phyloP scores from a whole-genome alignment of 2,888 invertebrate species.

The Noctua janthina region DNA sequence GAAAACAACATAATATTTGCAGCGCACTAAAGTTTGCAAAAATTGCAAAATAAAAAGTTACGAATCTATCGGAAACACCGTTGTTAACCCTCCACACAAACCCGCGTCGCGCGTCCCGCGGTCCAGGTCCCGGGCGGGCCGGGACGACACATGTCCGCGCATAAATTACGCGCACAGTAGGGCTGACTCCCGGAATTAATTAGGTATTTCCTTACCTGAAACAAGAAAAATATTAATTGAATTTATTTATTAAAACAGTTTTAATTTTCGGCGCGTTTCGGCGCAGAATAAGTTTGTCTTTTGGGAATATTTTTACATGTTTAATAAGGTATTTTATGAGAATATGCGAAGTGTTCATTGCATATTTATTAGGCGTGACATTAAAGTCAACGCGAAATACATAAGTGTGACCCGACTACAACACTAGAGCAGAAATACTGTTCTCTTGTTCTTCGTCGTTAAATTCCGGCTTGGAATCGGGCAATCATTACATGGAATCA shows the following conservation, averaged over 20 bases:
- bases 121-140: slow-evolving; percentile 1
- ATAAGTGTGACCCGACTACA: background rate
- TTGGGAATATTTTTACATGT: slow-evolving; percentile 43
- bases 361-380: slow-evolving; percentile 23
- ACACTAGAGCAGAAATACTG: background rate
- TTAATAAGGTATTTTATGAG: slow-evolving; percentile 21
- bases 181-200: slow-evolving; percentile 68
- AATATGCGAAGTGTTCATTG: slow-evolving; percentile 31
- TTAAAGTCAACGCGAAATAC: background rate
- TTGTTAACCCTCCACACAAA: slow-evolving; percentile 16
- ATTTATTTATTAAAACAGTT: slow-evolving; percentile 54
- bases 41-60: slow-evolving; percentile 39
- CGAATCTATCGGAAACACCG: slow-evolving; percentile 26
- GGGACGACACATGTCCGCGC: slow-evolving; percentile 73
- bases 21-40: background rate
- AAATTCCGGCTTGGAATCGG: background rate
- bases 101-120: slow-evolving; percentile 2
- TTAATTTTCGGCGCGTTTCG: slow-evolving; percentile 32
- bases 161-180: slow-evolving; percentile 72
- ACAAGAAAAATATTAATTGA: slow-evolving; percentile 66
- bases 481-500: background rate
- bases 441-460: background rate
- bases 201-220: slow-evolving; percentile 78
- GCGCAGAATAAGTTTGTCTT: slow-evolving; percentile 15
- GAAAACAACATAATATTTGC: background rate